phyloP scores from a whole-genome alignment of 2,113 vertebrate species.

The Lanius collurio region DNA sequence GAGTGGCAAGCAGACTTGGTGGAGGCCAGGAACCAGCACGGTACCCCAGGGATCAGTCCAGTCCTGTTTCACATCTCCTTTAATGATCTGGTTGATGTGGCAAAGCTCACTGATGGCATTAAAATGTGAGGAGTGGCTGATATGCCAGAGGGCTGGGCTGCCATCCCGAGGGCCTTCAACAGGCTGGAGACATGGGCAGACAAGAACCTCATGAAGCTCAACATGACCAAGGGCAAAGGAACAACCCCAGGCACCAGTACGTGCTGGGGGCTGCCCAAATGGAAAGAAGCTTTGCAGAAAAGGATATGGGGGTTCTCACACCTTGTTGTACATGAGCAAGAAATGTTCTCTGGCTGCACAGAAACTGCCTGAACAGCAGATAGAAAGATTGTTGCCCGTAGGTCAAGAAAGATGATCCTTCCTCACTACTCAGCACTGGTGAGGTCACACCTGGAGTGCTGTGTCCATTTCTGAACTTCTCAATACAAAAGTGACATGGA shows the following conservation, averaged over 20 bases:
- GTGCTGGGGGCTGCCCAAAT: not conserved
- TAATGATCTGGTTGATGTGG: not conserved
- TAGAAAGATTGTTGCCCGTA: not conserved
- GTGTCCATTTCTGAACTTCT: not conserved
- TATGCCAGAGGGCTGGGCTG: rapidly evolving
- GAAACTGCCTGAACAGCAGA: not conserved
- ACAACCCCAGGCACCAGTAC: not conserved
- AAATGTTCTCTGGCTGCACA: not conserved
- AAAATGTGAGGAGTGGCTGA: not conserved
- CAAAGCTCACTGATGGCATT: not conserved
- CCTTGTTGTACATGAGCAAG: not conserved
- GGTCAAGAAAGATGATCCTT: not conserved
- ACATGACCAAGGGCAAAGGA: not conserved
- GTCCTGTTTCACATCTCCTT: not conserved
- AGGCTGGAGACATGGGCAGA: not conserved
- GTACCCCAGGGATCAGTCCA: not conserved
- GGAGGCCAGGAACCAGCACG: not conserved
- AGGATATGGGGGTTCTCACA: not conserved
- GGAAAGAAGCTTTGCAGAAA: not conserved
- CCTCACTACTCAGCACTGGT: not conserved
- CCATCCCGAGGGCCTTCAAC: not conserved
- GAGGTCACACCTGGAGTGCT: not conserved
- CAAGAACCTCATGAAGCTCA: not conserved
- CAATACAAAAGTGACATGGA: not conserved
- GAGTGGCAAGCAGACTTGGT: not conserved